Evolutionary conservation across 2,797 vertebrate genomes (phyloP), one percentile per base, ranked within the genome.

Genomic region (Triplophysa yarkandensis): DNA sequence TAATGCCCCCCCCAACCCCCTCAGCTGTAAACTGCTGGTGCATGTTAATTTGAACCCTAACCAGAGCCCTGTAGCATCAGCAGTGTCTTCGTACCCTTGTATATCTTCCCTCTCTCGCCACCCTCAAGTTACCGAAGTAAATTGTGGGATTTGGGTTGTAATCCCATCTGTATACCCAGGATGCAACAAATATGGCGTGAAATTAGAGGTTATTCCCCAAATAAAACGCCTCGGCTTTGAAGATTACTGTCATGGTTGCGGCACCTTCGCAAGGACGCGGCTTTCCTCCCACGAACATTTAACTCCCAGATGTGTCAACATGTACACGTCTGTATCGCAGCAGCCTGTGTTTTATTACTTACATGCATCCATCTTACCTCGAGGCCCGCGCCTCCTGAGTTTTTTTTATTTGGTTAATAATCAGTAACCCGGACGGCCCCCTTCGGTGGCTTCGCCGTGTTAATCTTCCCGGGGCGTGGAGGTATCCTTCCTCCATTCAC

Each of bases 401-500:
- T 41, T 61, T 61, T 74, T 80, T 64, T 34, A 74, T 66, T 67
- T 39, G 43, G 13, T 34, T 11, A 32, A 71, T 62, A 70, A 41
- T 74, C 61, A 36, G 55, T 67, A 58, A 50, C 78, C 52, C 32
- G 89, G 91, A 79, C 76, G 82, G 90, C 92, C 92, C 92, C 89
- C 91, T 90, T 90, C 91, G 52, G 58, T 32, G 69, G 69, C 43
- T 74, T 74, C 69, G 71, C 81, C 82, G 91, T 90, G 90, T 88
- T 95, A 95, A 96, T 97, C 95, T 95, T 93, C 93, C 92, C 90
- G 92, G 93, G 94, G 95, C 89, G 63, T 52, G 30, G 67, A 81
- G 76, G 82, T 83, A 76, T 77, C 71, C 74, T 68, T 80, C 71
- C 62, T 81, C 77, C 39, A 80, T 74, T 80, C n/a, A 7, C 17